A percentile compares a stretch with the other conserved stretches of the same genome.
Conservation (phyloP, 2,797 vertebrate genomes). For the Esox lucius region DNA sequence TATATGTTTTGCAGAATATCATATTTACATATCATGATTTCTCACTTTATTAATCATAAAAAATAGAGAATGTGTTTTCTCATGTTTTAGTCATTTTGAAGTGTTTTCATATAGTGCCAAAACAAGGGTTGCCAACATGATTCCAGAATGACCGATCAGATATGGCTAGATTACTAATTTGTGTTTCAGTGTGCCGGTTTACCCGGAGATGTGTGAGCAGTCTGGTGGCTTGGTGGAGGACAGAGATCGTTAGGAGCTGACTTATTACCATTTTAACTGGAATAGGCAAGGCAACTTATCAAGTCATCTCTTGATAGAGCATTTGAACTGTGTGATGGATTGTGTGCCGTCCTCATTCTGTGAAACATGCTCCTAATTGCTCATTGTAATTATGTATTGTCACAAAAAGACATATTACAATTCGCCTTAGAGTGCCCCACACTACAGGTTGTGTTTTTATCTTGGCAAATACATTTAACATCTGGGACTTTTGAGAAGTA, state of each 20-base stretch:
- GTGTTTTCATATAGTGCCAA: too few species aligned
- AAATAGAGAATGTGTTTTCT: too few species aligned
- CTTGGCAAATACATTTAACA: background rate
- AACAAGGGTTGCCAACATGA: background rate
- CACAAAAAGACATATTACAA: constrained; percentile 47
- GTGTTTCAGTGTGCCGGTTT: background rate
- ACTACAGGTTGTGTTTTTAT: background rate
- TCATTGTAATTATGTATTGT: constrained; percentile 60
- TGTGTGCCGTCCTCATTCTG: constrained; percentile 49
- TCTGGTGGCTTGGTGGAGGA: constrained; percentile 51
- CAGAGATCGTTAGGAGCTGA: constrained; percentile 69
- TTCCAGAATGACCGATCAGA: background rate
- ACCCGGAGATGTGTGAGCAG: constrained; percentile 1
- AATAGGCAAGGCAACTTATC: constrained; percentile 76
- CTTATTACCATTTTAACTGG: constrained; percentile 74
- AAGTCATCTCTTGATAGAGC: constrained; percentile 74
- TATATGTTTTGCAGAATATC: too few species aligned
- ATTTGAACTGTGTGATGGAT: constrained; percentile 71
- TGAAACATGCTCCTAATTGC: constrained; percentile 69
- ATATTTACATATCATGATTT: too few species aligned
- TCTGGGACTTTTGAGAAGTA: background rate
- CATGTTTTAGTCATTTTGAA: too few species aligned
- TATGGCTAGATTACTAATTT: constrained; percentile 20
- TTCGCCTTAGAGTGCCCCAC: constrained; percentile 41
- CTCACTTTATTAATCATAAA: too few species aligned